Percentiles rank a stretch among this genome's conserved stretches.
These are phyloP conservation scores for Escarpia spicata DNA, from an alignment of 2,888 invertebrate genomes.

Conservation along the genomic window DNA sequence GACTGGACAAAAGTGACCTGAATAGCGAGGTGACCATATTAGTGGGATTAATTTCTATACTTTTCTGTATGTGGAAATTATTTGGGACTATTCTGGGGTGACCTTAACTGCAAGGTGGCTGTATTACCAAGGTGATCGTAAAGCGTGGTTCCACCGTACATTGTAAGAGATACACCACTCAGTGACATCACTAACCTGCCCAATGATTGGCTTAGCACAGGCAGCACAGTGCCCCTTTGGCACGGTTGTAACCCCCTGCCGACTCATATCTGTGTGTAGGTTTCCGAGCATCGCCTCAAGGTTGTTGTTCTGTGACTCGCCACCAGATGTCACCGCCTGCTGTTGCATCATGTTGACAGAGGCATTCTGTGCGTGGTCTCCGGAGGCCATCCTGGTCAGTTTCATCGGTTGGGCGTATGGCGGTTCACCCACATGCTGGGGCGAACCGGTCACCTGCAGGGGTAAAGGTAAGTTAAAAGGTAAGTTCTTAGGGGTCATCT, in stretches of 20 bases:
- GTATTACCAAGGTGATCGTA: no score
- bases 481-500: no score
- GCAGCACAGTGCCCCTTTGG: constrained; percentile 99
- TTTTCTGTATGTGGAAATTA: no score
- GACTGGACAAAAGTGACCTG: no score
- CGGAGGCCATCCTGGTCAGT: background rate
- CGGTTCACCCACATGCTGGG: constrained; percentile 47
- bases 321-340: background rate
- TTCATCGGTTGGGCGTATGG: constrained; percentile 58
- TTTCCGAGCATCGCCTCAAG: constrained; percentile 91
- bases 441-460: constrained; percentile 26
- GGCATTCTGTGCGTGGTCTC: background rate
- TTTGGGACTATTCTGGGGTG: no score
- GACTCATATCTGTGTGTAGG: constrained; percentile 93
- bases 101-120: no score
- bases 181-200: constrained; percentile 74
- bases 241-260: constrained; percentile 97
- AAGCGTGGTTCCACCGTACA: no score
- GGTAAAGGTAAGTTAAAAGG: background rate
- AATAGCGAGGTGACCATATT: no score
- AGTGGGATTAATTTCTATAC: no score
- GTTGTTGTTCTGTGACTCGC: constrained; percentile 28
- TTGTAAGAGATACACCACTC: background rate
- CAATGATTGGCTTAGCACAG: constrained; percentile 98
- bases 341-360: constrained; percentile 17